Base-by-base conservation (phyloP, 2,113 vertebrate genomes). In the Brachionichthys hirsutus region DNA sequence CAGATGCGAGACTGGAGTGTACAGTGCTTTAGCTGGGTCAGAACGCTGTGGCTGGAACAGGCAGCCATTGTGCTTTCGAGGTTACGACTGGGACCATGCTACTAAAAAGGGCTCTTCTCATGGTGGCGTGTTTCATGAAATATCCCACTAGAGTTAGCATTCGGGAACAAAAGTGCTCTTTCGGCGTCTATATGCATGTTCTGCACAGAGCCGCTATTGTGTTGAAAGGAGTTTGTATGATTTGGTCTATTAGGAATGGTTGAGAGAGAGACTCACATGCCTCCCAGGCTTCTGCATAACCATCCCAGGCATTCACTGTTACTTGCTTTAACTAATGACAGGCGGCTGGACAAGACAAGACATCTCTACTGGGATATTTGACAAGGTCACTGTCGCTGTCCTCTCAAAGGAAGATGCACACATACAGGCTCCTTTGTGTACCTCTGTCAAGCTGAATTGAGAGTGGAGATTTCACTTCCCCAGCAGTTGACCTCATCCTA, bases 131-230 rank as follows among this genome's bases (percentile, higher is more conserved):
- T 77, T 83, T 81, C 80, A 67, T 80, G 73, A 85, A 82, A 82
- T 80, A 81, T 79, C 81, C 51, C 73, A 58, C 65, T 54, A 62
- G 80, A 82, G 82, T 84, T 85, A 74, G 78, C 70, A 67, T 75
- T 69, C 45, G 47, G 72, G 83, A 87, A 92, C 89, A 92, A 90
- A 87, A 85, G 88, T 83, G 80, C 75, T 80, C 89, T 84, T 87
- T 90, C 62, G 80, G 47, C 64, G 65, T 87, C 57, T 62, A 52
- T 74, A 74, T 84, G 72, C 61, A 57, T 67, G 73, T 52, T 40
- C 50, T 8, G 52, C 80, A 90, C 86, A 89, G 88, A 87, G 72
- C 62, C 62, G 62, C 83, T 77, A 55, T 89, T 89, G 84, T 85
- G 30, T 46, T 52, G 48, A 46, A 56, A 66, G 59, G 74, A 78